Conservation (phyloP, 1,140 invertebrate species). For the Chrysomallon squamiferum region DNA sequence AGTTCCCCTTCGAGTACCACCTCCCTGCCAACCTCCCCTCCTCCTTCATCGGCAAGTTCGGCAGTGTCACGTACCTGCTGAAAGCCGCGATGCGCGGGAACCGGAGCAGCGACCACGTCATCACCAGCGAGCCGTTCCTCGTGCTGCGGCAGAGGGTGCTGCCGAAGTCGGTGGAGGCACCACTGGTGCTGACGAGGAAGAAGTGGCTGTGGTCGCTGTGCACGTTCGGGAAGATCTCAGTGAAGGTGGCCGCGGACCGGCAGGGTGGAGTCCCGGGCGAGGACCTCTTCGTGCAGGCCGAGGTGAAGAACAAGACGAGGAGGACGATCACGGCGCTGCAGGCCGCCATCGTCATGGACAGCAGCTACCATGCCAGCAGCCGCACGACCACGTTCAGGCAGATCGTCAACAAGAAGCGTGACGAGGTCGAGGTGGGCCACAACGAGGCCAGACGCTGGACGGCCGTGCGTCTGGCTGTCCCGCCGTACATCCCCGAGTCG, state of each 20-base stretch:
- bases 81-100: conserved; percentile 53
- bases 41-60: conserved; percentile 62
- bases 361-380: conserved; percentile 52
- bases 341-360: conserved; percentile 54
- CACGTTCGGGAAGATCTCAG: conserved; percentile 48
- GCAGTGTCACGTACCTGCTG: conserved; percentile 61
- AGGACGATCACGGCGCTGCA: conserved; percentile 51
- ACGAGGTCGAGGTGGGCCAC: conserved; percentile 51
- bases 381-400: conserved; percentile 36
- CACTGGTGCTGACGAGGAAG: conserved; percentile 13
- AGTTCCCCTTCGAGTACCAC: conserved; percentile 56
- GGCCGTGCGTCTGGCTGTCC: conserved; percentile 53
- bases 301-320: conserved; percentile 52
- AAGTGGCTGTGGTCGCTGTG: conserved; percentile 45
- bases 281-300: conserved; percentile 54
- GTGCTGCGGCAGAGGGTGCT: conserved; percentile 40
- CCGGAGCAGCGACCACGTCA: conserved; percentile 38
- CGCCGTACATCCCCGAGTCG: conserved; percentile 61
- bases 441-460: conserved; percentile 59
- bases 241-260: conserved; percentile 37
- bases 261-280: conserved; percentile 54
- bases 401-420: conserved; percentile 59
- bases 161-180: conserved; percentile 20
- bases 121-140: conserved; percentile 61
- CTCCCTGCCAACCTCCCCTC: conserved; percentile 58